phyloP scores from a whole-genome alignment of 2,113 vertebrate genomes.

The Nibea albiflora region DNA sequence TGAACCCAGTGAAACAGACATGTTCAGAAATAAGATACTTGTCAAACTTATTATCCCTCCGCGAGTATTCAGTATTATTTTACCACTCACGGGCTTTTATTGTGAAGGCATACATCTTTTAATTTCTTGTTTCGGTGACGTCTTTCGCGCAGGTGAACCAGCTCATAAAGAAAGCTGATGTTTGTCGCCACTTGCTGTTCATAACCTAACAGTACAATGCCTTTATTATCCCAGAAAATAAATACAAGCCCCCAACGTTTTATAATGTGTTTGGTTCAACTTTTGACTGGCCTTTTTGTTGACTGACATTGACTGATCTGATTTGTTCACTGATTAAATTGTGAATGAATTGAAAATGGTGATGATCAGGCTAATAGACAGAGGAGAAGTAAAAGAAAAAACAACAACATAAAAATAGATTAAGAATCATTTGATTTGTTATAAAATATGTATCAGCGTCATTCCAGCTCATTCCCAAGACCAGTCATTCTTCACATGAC shows the following conservation, averaged over 20 bases:
- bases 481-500: not conserved
- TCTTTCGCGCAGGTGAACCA: not conserved
- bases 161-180: not conserved
- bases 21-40: not conserved
- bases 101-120: not conserved
- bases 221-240: not conserved
- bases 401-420: not conserved
- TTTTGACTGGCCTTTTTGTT: no score
- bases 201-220: not conserved
- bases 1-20: not conserved
- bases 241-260: not conserved
- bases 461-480: no score
- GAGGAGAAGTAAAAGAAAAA: not conserved
- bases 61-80: no score
- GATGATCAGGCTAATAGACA: not conserved
- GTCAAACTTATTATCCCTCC: no score
- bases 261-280: no score
- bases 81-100: not conserved
- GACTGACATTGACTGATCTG: no score
- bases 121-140: not conserved
- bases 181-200: conserved; percentile 3
- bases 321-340: no score
- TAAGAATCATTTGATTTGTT: no score
- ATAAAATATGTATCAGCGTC: not conserved
- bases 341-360: not conserved